Base-by-base conservation (phyloP, 2,113 vertebrate species). In the Bujurquina vittata region DNA sequence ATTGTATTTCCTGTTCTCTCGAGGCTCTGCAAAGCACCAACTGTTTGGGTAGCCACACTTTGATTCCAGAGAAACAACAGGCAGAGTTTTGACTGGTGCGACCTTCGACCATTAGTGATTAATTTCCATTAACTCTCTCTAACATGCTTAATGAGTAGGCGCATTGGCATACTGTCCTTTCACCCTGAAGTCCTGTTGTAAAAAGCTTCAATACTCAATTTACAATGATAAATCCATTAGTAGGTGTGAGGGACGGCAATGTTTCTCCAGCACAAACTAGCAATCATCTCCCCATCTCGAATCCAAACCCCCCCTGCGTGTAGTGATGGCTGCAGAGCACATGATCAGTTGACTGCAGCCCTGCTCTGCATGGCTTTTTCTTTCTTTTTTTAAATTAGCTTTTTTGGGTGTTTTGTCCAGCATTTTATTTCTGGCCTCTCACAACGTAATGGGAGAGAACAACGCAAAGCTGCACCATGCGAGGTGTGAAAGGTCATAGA, bases 401-500 rank as follows among this genome's bases (percentile, higher is more conserved):
- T 58, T n/a, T 15, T 46, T 18, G 31, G 17, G 54, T 72, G 56
- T 78, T 35, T 76, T 82, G 33, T 81, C 80, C 81, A 79, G 59
- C 79, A 57, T 94, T 89, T 94, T 91, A 91, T 94, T 93, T 96
- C 95, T 95, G 96, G 95, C 95, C 95, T 95, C 73, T 90, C 90
- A 90, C 90, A 10, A 94, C 95, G 96, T 96, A 22, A 76, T 77
- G 65, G 88, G 77, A 83, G 59, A 78, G 67, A 94, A 94, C 96
- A 96, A 96, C 96, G 95, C 93, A 92, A 93, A 95, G 95, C 93
- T 95, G 93, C 96, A 92, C 94, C 94, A 81, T 84, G 80, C 83
- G 75, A 86, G 22, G 23, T 74, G 86, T 96, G 91, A 95, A 95
- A 95, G 97, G 97, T 98, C 96, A 92, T 97, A 97, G 97, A 97